Base-by-base conservation (phyloP, 2,797 vertebrate genomes). In the Zenarchopterus dispar region DNA sequence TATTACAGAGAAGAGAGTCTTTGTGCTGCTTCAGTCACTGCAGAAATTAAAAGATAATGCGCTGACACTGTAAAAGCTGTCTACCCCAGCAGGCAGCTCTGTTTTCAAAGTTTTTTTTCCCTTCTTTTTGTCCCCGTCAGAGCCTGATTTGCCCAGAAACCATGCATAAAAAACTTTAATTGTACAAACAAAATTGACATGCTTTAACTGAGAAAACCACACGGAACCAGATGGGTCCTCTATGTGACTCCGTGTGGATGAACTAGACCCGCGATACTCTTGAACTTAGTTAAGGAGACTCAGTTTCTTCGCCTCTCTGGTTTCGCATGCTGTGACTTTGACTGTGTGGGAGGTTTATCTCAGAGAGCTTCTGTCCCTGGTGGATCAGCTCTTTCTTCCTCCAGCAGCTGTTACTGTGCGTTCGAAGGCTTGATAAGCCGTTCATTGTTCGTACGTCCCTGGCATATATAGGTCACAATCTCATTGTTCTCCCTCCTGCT, bases 381-480 rank as follows among this genome's bases (percentile, higher is more conserved):
- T 63, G 52, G 66, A 69, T 66, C 28, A n/a, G 56, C 50, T 60
- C 65, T 19, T 53, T 56, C 57, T 41, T 8, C 50, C 78, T 78
- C 67, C 68, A 60, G 72, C 78, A 79, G 70, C 75, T 81, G 75
- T 50, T 71, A 6, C 19, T 72, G 46, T 56, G 65, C 22, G 53
- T 63, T 63, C 65, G 42, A 56, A 56, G 60, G 51, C 43, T 24
- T 78, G 70, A 84, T 84, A 79, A 82, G 59, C 62, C 9, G 22
- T 6, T 58, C 53, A 67, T 82, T 87, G 78, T 89, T 80, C 52
- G 16, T 18, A 24, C 39, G 60, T 82, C 56, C 56, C 61, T 56
- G 64, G 59, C 62, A 76, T 64, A 86, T 82, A 67, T 77, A 76
- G 65, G 78, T 82, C 86, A 85, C 26, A 63, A 67, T 75, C 45